Base-by-base conservation (phyloP, 2,888 invertebrate genomes). In the Drosophila meridiana region DNA sequence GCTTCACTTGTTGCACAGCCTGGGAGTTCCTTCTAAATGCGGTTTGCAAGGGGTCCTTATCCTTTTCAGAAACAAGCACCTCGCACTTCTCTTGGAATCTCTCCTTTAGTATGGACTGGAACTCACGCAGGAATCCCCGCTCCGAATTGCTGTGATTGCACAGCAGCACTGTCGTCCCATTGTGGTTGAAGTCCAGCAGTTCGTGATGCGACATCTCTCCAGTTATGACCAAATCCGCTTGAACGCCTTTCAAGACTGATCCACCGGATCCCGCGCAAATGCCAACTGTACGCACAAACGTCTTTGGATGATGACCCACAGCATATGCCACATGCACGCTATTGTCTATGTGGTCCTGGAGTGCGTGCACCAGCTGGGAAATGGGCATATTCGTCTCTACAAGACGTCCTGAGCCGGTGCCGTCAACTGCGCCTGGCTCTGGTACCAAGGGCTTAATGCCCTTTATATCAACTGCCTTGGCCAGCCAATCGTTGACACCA, bases 201-300 rank as follows among this genome's bases (percentile, higher is more conserved):
- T 99, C 98, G 91, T 99, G 99, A 93, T 99, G 99, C 1, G 97
- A 95, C 98, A 99, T 98, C 94, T 99, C 99, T 9, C 95, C 97
- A 20, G 98, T 98, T 42, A 99, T 92, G 88, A 96, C 97, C 14
- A 99, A 94, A 93, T 98, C 97, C 3, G 96, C 97, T 26, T 92
- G 69, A 0, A 95, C 94, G 14, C 95, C 95, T 76, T 95, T 95
- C 28, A 99, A 93, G 2, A 99, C 95, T 0, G 97, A 96, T 7
- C 94, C 94, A 0, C 99, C 99, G 0, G 98, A 97, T 0, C 99
- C 99, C 36, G 98, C 98, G 92, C 98, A 98, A 2, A 98, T 93
- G 0, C 97, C 99, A 5, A 98, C 95, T 0, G 94, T 95, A 34
- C 92, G 91, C 3, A 97, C 94, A 8, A 87, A 78, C 43, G 94